These are phyloP conservation scores for Triplophysa bombifrons DNA, from an alignment of 2,797 vertebrate genomes.

Conservation along the genomic window DNA sequence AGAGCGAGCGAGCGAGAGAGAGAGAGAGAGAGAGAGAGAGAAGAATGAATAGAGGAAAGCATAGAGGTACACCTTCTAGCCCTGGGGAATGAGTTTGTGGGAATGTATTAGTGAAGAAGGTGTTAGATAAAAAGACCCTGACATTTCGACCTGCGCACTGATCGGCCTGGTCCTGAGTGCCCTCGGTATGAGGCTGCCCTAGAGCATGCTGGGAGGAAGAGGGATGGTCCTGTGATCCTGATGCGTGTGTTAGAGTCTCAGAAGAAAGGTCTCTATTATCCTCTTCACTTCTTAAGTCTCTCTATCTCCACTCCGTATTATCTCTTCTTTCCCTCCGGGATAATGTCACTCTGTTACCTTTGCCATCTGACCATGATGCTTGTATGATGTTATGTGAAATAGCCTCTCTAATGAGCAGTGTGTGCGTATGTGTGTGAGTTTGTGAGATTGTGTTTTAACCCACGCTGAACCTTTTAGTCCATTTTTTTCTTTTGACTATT, in stretches of 20 bases:
- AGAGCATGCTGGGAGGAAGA: constrained; percentile 46
- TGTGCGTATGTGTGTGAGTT: background rate
- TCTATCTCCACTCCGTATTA: constrained; percentile 1
- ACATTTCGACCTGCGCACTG: constrained; percentile 32
- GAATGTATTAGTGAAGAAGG: constrained; percentile 25
- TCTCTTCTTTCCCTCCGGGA: constrained; percentile 18
- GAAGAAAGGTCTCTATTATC: constrained; percentile 23
- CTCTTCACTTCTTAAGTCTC: constrained; percentile 7
- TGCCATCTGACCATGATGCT: constrained; percentile 8
- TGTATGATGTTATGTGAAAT: constrained; percentile 24
- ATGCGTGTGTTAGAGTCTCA: constrained; percentile 26
- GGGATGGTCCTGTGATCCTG: constrained; percentile 33
- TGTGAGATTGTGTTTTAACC: background rate
- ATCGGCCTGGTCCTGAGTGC: constrained; percentile 7
- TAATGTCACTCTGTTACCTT: constrained; percentile 21
- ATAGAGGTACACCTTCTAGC: constrained; percentile 24
- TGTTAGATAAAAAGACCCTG: constrained; percentile 32
- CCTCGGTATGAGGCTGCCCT: constrained; percentile 11
- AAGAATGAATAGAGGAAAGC: constrained; percentile 32
- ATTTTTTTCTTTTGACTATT: background rate
- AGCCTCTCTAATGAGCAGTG: background rate
- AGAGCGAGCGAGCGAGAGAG: background rate
- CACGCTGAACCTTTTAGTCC: background rate
- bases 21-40: background rate
- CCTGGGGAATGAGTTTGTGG: constrained; percentile 28